A percentile compares a stretch with the other conserved stretches of the same genome.
Evolutionary conservation across 2,888 invertebrate species (phyloP).

Genomic region (Thecophora atra): DNA sequence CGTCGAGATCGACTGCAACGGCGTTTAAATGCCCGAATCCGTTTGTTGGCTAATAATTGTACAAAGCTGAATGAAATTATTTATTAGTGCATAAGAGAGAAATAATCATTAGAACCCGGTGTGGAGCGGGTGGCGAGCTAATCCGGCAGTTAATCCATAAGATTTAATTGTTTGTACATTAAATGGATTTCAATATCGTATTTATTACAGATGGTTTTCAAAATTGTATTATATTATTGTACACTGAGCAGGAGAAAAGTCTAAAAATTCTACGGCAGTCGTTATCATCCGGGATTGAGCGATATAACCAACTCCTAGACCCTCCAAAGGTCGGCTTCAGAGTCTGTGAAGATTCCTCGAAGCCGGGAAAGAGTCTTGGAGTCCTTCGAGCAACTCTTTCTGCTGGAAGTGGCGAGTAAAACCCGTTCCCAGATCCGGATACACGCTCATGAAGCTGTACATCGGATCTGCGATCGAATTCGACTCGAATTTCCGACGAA

Average conservation of each 20-base stretch:
- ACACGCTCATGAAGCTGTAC: no score
- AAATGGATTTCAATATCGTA: constrained; percentile 24
- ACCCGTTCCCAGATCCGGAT: no score
- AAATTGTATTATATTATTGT: constrained; percentile 10
- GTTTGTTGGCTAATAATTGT: constrained; percentile 33
- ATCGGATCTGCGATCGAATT: no score
- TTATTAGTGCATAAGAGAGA: constrained; percentile 29
- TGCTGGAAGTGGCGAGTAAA: not conserved
- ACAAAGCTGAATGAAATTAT: constrained; percentile 37
- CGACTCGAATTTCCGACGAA: not conserved
- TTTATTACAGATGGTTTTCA: constrained; percentile 26
- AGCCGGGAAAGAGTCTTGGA: no score
- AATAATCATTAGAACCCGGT: no score
- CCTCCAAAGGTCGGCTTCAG: no score
- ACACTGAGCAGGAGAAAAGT: not conserved
- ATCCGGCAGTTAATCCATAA: not conserved
- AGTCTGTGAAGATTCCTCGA: no score
- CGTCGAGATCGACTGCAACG: constrained; percentile 95
- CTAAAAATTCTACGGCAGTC: not conserved
- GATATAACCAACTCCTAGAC: not conserved
- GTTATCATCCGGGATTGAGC: not conserved
- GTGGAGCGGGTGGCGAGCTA: no score
- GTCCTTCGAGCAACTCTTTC: not conserved
- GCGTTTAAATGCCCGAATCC: constrained; percentile 70
- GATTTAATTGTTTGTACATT: constrained; percentile 24